These are phyloP conservation scores for Halcyon badia DNA, from an alignment of 2,797 vertebrate species.

Conservation along the genomic window DNA sequence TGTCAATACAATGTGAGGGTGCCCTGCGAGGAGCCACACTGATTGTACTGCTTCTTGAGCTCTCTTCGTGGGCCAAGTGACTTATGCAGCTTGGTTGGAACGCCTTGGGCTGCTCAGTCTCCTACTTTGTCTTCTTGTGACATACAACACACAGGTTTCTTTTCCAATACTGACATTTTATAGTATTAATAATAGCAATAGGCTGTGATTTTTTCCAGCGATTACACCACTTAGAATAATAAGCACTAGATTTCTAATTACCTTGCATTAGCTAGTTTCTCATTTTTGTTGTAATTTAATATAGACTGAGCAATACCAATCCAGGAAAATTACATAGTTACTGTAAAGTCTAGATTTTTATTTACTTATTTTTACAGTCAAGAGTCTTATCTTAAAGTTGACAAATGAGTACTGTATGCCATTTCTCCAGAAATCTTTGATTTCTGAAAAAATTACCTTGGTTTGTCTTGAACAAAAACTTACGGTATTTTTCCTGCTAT, in stretches of 20 bases:
- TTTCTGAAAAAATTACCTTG: not conserved
- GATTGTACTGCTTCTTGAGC: not conserved
- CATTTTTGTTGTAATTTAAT: not conserved
- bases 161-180: conserved; percentile 2
- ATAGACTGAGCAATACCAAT: not conserved
- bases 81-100: not conserved
- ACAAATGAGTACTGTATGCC: not conserved
- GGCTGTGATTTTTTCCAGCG: not conserved
- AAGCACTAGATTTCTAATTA: not conserved
- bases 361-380: not conserved
- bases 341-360: not conserved
- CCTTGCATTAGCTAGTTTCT: not conserved
- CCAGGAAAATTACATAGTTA: not conserved
- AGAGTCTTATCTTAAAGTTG: not conserved
- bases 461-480: not conserved
- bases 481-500: not conserved
- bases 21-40: not conserved
- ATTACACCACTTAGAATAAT: not conserved
- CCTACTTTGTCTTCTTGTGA: not conserved
- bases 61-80: not conserved
- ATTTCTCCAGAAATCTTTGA: not conserved
- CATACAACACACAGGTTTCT: not conserved
- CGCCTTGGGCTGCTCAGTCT: not conserved
- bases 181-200: not conserved
- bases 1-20: not conserved